Conservation (phyloP, 2,113 vertebrate species). For the Apodemus sylvaticus region DNA sequence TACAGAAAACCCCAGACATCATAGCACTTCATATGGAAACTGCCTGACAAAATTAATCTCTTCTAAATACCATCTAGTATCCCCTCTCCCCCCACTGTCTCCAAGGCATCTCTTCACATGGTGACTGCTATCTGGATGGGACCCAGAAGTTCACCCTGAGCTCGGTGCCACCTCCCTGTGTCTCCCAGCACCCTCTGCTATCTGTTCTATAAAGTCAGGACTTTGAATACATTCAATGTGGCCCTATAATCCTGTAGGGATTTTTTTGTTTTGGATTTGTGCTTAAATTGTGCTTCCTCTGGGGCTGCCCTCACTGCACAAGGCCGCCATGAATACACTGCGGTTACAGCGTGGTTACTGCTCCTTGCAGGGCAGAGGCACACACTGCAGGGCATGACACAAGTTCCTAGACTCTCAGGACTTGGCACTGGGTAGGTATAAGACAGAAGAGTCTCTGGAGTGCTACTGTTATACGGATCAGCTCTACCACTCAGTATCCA, state of each 20-base stretch:
- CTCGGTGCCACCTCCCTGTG: background rate
- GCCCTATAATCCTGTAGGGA: background rate
- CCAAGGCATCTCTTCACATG: background rate
- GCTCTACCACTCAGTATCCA: background rate
- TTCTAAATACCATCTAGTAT: background rate
- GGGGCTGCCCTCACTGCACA: background rate
- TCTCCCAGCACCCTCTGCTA: background rate
- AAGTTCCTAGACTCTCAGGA: background rate
- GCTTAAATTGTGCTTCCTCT: background rate
- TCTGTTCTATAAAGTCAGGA: background rate
- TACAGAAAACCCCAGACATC: background rate
- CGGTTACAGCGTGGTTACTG: accelerated
- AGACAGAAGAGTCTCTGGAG: background rate
- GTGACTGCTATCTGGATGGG: background rate
- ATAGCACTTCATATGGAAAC: background rate
- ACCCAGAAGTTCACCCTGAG: background rate
- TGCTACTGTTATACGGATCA: background rate
- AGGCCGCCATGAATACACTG: background rate
- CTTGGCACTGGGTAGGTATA: background rate
- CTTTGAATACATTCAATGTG: background rate
- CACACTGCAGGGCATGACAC: too few relatives aligned
- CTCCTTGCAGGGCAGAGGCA: background rate
- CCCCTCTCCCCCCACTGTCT: background rate
- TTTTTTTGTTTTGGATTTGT: background rate
- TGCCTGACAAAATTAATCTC: background rate